phyloP scores from a whole-genome alignment of 2,113 vertebrate genomes.

The Misgurnus mizolepis region DNA sequence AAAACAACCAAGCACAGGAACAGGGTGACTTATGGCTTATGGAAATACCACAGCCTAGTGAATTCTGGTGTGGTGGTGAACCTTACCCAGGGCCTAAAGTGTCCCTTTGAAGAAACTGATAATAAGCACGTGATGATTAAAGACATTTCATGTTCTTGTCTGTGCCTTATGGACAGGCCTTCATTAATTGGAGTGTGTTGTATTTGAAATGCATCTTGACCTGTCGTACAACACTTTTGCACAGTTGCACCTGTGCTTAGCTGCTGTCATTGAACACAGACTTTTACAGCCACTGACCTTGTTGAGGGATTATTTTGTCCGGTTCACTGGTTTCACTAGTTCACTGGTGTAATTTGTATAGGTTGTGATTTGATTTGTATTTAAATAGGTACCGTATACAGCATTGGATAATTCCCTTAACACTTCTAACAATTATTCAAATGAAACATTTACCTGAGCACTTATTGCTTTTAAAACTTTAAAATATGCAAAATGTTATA shows the following conservation, averaged over 20 bases:
- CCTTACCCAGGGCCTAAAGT: constrained; percentile 90
- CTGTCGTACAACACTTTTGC: background rate
- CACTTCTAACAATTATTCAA: background rate
- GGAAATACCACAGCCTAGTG: constrained; percentile 87
- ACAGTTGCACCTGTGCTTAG: background rate
- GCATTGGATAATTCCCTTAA: background rate
- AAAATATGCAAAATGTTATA: background rate
- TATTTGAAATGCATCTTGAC: background rate
- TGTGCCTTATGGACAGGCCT: background rate
- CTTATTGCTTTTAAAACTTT: background rate
- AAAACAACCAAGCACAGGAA: constrained; percentile 55
- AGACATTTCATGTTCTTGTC: background rate
- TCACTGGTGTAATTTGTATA: too few relatives aligned
- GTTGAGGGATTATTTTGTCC: background rate
- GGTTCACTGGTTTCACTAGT: too few relatives aligned
- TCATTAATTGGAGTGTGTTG: background rate
- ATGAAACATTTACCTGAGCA: background rate
- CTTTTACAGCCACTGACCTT: background rate
- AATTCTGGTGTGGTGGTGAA: constrained; percentile 93
- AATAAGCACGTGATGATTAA: background rate
- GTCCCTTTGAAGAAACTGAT: constrained; percentile 65
- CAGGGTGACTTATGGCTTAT: constrained; percentile 82
- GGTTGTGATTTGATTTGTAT: too few relatives aligned
- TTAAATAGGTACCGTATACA: too few relatives aligned
- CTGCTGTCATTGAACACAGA: background rate